phyloP scores from a whole-genome alignment of 2,113 vertebrate genomes.

The Eubucco bourcierii region DNA sequence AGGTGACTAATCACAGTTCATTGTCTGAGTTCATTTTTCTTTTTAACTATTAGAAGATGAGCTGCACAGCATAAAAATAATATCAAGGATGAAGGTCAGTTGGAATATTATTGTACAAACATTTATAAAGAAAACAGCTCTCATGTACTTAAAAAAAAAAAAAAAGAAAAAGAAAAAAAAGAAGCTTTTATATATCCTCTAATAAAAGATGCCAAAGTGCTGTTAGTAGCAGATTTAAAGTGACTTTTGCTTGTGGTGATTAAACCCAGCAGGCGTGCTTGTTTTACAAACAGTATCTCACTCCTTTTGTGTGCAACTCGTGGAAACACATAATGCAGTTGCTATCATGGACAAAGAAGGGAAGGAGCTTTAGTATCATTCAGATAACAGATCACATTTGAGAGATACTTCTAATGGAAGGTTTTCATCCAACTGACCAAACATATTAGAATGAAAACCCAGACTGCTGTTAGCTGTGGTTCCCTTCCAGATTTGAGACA shows the following conservation, averaged over 20 bases:
- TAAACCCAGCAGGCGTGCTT: conserved; percentile 55
- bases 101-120: conserved; percentile 48
- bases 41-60: conserved; percentile 24
- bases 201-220: conserved; percentile 55
- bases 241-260: conserved; percentile 60
- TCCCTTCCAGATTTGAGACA: neutral
- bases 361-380: neutral
- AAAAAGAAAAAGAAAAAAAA: conserved; percentile 23
- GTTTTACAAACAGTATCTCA: conserved; percentile 47
- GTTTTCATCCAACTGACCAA: neutral
- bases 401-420: neutral
- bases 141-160: conserved; percentile 50
- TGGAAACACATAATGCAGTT: conserved; percentile 16
- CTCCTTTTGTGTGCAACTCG: neutral
- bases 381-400: neutral
- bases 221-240: conserved; percentile 51
- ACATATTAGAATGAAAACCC: neutral
- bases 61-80: conserved; percentile 26
- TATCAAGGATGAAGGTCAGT: conserved; percentile 53
- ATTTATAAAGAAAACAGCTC: conserved; percentile 34
- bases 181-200: conserved; percentile 37
- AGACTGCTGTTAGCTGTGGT: neutral
- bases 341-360: neutral
- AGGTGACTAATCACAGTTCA: conserved; percentile 24
- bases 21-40: neutral